Evolutionary conservation across 2,888 invertebrate genomes (phyloP).

Genomic region (Drosophila nigritarsus): DNA sequence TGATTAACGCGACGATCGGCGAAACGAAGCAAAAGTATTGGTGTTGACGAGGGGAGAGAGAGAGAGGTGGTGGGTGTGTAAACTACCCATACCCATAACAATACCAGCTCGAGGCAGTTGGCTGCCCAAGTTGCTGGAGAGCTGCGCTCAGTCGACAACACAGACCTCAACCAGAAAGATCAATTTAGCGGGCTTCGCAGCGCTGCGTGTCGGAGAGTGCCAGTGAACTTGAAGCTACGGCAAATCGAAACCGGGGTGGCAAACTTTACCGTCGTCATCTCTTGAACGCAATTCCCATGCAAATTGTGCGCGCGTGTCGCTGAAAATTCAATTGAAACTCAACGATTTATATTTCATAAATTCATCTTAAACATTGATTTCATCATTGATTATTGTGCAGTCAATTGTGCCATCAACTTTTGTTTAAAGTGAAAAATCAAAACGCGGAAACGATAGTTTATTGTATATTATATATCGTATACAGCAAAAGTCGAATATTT

Average conservation of each 20-base stretch:
- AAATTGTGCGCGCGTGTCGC: conserved; percentile 14
- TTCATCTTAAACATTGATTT: conserved; percentile 13
- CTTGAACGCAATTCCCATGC: conserved; percentile 6
- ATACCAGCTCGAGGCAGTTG: conserved; percentile 22
- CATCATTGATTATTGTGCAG: conserved; percentile 48
- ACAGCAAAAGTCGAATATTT: conserved; percentile 27
- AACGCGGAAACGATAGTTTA: conserved; percentile 53
- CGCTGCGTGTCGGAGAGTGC: conserved; percentile 33
- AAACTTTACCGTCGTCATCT: conserved; percentile 18
- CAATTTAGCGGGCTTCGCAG: conserved; percentile 51
- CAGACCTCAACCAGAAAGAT: conserved; percentile 73
- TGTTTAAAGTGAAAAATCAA: conserved; percentile 44
- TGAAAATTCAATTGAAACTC: conserved; percentile 38
- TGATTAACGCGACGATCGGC: conserved; percentile 35
- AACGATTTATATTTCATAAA: conserved; percentile 35
- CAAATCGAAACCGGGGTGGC: conserved; percentile 1
- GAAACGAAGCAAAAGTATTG: background rate
- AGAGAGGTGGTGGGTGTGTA: background rate
- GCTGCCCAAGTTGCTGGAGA: conserved; percentile 27
- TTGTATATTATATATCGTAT: background rate
- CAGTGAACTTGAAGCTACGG: conserved; percentile 38
- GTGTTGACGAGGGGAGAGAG: background rate
- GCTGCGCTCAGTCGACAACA: conserved; percentile 65
- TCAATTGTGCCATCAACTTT: conserved; percentile 44
- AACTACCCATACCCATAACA: conserved; percentile 16